Conservation (phyloP, 30 jellyfish, hydroid and myxozoan species). For the Aurelia coerulea region DNA sequence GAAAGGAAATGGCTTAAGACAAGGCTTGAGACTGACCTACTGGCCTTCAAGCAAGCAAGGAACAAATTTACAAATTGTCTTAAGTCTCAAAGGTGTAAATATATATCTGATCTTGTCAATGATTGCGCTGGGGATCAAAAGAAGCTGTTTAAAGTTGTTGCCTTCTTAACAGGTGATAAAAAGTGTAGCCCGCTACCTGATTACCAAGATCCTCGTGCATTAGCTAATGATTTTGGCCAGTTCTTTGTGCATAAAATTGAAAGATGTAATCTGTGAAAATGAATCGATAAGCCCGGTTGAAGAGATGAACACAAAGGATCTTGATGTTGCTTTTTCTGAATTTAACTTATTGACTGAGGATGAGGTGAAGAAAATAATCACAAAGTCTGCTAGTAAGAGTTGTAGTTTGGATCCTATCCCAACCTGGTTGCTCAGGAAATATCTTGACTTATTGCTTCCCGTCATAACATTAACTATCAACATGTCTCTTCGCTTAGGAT, state of each 20-base stretch:
- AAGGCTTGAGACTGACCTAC: slow-evolving; percentile 12
- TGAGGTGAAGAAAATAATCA: slow-evolving; percentile 45
- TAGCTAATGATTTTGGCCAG: slow-evolving; percentile 52
- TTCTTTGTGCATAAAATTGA: slow-evolving; percentile 49
- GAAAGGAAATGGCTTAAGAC: slow-evolving; percentile 33
- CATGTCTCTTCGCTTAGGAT: slow-evolving; percentile 18
- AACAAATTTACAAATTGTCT: slow-evolving; percentile 28
- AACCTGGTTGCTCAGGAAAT: slow-evolving; percentile 50
- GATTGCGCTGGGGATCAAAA: slow-evolving; percentile 53
- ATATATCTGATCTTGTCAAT: slow-evolving; percentile 36
- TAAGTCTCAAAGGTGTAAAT: slow-evolving; percentile 27
- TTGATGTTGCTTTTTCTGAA: slow-evolving; percentile 9
- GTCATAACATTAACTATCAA: not conserved
- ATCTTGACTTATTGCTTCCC: slow-evolving; percentile 33
- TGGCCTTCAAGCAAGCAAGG: slow-evolving; percentile 41
- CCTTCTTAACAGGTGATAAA: slow-evolving; percentile 33
- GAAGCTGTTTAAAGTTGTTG: slow-evolving; percentile 48
- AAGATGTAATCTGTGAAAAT: slow-evolving; percentile 24
- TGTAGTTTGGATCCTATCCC: slow-evolving; percentile 55
- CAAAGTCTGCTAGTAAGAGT: slow-evolving; percentile 28
- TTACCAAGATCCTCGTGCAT: slow-evolving; percentile 3
- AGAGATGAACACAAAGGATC: slow-evolving; percentile 4
- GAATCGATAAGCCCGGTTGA: not conserved
- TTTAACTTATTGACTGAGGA: slow-evolving; percentile 33
- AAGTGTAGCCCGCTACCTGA: slow-evolving; percentile 34